A percentile compares a stretch with the other conserved stretches of the same genome.
These are phyloP conservation scores for Galaxea fascicularis DNA, from an alignment of 92 coral and sea anemone genomes.

Conservation along the genomic window DNA sequence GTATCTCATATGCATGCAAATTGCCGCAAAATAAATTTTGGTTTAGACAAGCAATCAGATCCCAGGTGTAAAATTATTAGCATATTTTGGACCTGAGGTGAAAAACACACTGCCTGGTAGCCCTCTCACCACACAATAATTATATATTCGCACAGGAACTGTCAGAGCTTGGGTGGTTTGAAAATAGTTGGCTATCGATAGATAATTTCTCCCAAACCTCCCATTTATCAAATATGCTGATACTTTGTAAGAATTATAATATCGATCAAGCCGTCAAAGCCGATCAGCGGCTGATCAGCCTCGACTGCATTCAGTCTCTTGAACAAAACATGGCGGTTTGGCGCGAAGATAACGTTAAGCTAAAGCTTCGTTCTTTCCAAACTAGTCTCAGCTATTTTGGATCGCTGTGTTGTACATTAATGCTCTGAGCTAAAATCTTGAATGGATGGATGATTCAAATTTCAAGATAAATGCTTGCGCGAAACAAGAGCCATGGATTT, in stretches of 20 bases:
- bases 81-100: neutral
- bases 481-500: constrained; percentile 69
- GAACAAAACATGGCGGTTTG: constrained; percentile 51
- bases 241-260: constrained; percentile 1
- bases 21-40: neutral
- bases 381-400: constrained; percentile 9
- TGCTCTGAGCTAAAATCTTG: neutral
- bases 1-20: constrained; percentile 12
- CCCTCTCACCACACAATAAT: no score
- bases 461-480: constrained; percentile 3
- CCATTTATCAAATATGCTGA: neutral
- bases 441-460: neutral
- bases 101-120: neutral
- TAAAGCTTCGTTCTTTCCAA: neutral
- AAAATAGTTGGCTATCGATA: neutral
- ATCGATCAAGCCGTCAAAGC: neutral
- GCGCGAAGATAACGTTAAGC: constrained; percentile 30
- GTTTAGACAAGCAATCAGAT: neutral
- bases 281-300: constrained; percentile 54
- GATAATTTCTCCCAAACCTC: neutral
- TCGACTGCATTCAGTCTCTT: constrained; percentile 18
- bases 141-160: no score
- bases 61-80: constrained; percentile 4
- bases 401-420: neutral
- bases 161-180: no score